Percentiles rank a stretch among this genome's conserved stretches.
Evolutionary conservation across 1,140 invertebrate genomes (phyloP).

Genomic region (Ephestia elutella): DNA sequence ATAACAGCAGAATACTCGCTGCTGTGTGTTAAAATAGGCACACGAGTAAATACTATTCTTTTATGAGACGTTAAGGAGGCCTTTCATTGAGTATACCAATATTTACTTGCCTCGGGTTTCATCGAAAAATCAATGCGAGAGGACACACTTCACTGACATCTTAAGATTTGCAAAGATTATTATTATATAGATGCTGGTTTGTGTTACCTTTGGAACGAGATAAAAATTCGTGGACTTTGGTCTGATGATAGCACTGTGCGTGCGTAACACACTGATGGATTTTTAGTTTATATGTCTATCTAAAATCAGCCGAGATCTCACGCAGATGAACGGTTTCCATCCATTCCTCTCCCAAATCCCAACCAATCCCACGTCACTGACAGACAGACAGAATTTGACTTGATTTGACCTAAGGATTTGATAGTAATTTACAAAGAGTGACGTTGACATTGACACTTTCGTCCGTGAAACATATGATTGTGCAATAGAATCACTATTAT

Average conservation of each 20-base stretch:
- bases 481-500: too few species aligned
- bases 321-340: not conserved
- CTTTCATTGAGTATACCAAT: slow-evolving; percentile 14
- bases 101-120: slow-evolving; percentile 29
- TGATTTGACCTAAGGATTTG: too few species aligned
- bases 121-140: slow-evolving; percentile 43
- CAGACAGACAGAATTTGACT: too few species aligned
- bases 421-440: too few species aligned
- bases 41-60: not conserved
- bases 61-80: not conserved
- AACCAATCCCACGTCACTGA: too few species aligned
- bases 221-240: not conserved
- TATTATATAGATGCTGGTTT: not conserved
- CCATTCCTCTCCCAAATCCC: not conserved
- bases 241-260: not conserved
- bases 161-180: not conserved
- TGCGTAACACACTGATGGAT: not conserved
- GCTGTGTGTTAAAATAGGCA: not conserved
- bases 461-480: too few species aligned
- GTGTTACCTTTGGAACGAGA: not conserved
- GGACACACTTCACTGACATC: slow-evolving; percentile 3
- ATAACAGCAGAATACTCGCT: not conserved
- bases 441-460: too few species aligned
- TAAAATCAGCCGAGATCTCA: not conserved
- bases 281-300: not conserved